phyloP scores from a whole-genome alignment of 2,797 vertebrate species.

The Tinamus major region DNA sequence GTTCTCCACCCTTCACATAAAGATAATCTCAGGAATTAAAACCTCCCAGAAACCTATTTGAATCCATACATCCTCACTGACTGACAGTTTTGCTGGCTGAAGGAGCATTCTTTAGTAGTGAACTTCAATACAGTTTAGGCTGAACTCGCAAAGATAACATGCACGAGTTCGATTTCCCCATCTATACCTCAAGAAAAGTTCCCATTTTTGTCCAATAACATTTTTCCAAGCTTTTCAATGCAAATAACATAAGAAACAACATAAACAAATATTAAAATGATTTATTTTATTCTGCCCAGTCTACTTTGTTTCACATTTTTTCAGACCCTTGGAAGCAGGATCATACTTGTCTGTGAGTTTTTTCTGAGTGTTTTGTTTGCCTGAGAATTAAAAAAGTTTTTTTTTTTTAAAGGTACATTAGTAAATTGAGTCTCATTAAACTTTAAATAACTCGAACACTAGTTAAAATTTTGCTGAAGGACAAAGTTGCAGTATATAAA shows the following conservation, averaged over 20 bases:
- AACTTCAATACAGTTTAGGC: neutral
- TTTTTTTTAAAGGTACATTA: neutral
- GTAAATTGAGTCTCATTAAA: neutral
- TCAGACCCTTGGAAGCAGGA: neutral
- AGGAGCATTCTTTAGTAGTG: neutral
- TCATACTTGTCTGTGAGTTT: neutral
- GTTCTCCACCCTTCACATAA: neutral
- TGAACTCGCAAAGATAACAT: neutral
- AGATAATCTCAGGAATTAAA: neutral
- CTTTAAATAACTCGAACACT: neutral
- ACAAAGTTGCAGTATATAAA: neutral
- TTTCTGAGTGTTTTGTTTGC: neutral
- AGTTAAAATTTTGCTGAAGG: neutral
- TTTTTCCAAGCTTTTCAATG: neutral
- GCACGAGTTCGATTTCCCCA: neutral
- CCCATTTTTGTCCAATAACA: accelerated
- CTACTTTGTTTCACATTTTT: neutral
- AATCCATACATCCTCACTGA: neutral
- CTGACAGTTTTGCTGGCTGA: neutral
- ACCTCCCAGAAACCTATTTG: neutral
- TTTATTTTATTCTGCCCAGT: neutral
- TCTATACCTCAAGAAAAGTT: neutral
- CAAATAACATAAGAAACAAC: neutral
- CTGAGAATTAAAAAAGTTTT: neutral
- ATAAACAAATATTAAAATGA: neutral